Conservation (phyloP, 2,888 invertebrate species). For the Pediacus dermestoides region DNA sequence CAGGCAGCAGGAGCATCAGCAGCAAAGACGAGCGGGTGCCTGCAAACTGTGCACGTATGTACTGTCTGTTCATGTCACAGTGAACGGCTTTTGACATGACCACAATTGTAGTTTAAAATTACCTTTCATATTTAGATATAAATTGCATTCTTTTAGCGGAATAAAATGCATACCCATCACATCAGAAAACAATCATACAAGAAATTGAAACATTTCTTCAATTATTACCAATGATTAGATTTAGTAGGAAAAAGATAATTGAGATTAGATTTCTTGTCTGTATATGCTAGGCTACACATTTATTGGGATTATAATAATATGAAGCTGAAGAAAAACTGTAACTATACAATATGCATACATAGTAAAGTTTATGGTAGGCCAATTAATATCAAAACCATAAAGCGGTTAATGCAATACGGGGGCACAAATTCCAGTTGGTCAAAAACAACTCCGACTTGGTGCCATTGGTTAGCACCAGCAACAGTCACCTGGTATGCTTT, state of each 20-base stretch:
- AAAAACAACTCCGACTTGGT: constrained; percentile 3
- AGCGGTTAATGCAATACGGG: constrained; percentile 25
- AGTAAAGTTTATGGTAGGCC: too few species aligned
- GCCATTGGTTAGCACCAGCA: constrained; percentile 6
- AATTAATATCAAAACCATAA: constrained; percentile 24
- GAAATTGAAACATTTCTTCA: constrained; percentile 12
- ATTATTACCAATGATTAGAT: too few species aligned
- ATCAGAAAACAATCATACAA: constrained; percentile 14
- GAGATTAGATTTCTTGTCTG: too few species aligned
- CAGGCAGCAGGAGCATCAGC: neutral
- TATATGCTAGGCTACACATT: too few species aligned
- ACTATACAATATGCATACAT: too few species aligned
- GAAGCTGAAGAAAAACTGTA: too few species aligned
- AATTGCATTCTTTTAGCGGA: constrained; percentile 28
- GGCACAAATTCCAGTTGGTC: constrained; percentile 16
- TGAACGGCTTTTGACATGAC: constrained; percentile 40
- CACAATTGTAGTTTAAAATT: constrained; percentile 44
- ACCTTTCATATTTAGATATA: constrained; percentile 44
- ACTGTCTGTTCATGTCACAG: constrained; percentile 43
- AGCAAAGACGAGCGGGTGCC: constrained; percentile 2
- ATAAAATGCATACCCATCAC: constrained; percentile 13
- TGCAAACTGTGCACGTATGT: constrained; percentile 3
- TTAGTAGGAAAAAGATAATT: too few species aligned
- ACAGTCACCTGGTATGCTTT: constrained; percentile 16
- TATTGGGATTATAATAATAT: too few species aligned